phyloP scores from a whole-genome alignment of 1,140 invertebrate species.

The Ceratitis capitata region DNA sequence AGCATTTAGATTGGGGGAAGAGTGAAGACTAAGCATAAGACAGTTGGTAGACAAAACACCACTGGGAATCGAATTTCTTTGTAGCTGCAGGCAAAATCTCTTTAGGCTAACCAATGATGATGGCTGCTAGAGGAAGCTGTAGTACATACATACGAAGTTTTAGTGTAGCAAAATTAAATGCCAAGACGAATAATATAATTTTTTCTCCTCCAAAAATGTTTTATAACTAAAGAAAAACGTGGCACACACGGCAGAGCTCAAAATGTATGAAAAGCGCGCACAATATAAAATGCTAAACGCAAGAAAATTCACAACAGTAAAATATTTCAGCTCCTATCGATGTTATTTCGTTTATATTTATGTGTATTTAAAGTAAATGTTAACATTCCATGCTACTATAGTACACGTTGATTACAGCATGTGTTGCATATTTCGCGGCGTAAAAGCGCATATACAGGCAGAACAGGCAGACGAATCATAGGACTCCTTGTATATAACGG shows the following conservation, averaged over 20 bases:
- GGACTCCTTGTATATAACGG: neutral
- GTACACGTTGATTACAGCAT: neutral
- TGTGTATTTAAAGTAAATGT: neutral
- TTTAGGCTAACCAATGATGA: neutral
- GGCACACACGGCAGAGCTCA: neutral
- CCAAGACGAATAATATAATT: neutral
- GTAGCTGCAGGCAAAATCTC: neutral
- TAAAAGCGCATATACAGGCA: neutral
- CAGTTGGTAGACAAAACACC: neutral
- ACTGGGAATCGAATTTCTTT: neutral
- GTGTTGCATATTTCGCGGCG: constrained; percentile 1
- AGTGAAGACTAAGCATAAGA: neutral
- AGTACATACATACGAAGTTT: neutral
- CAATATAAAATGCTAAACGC: neutral
- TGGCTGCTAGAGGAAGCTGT: neutral
- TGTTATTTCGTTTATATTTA: neutral
- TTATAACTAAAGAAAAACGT: neutral
- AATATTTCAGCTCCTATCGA: constrained; percentile 1
- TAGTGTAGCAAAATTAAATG: neutral
- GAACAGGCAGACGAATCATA: neutral
- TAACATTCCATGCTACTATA: neutral
- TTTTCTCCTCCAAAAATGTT: neutral
- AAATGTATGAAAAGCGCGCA: neutral
- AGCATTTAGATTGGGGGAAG: neutral
- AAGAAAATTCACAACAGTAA: neutral